Evolutionary conservation across 2,113 vertebrate species (phyloP), one percentile per base, ranked within the genome.

Genomic region (Bombycilla garrulus): DNA sequence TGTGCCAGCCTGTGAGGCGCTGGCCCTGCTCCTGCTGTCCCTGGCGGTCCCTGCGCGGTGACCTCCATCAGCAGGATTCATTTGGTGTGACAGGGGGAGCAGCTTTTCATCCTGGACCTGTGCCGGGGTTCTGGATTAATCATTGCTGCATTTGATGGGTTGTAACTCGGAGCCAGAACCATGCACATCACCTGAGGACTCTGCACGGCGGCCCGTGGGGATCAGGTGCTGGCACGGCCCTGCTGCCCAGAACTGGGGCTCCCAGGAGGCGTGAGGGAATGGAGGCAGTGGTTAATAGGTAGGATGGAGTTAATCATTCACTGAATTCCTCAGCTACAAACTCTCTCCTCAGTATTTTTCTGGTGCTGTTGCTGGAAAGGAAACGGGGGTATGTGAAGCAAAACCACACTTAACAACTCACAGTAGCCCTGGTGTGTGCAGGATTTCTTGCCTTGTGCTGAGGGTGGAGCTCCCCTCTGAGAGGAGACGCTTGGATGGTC

Each of bases 221-320:
- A 91, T 96, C 95, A 94, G 96, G 58, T 93, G 79, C 53, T 96
- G 95, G 94, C 92, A 54, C 24, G 31, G 86, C 69, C 66, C 38
- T 60, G 90, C 90, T 70, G 65, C 92, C 57, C 17, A 48, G 47
- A 67, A 13, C 83, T 23, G 69, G 48, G 73, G 19, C 69, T 72
- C 65, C 91, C 86, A 76, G 15, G 5, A 70, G 88, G 77, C 48
- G 9, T 2, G 50, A 36, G 84, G 70, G 84, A 86, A 11, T 5
- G 85, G 74, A 92, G 93, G 92, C 90, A 31, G 1, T 81, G 86
- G 92, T 93, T 97, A 95, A 96, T 90, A 73, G 89, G 62, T 79
- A 84, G 94, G 94, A 88, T 84, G 89, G 92, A 90, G 93, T 94
- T 95, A 93, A 96, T 95, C 31, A 94, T 91, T 97, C 88, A 89